phyloP scores from a whole-genome alignment of 2,797 vertebrate genomes.

The Falco berigora region DNA sequence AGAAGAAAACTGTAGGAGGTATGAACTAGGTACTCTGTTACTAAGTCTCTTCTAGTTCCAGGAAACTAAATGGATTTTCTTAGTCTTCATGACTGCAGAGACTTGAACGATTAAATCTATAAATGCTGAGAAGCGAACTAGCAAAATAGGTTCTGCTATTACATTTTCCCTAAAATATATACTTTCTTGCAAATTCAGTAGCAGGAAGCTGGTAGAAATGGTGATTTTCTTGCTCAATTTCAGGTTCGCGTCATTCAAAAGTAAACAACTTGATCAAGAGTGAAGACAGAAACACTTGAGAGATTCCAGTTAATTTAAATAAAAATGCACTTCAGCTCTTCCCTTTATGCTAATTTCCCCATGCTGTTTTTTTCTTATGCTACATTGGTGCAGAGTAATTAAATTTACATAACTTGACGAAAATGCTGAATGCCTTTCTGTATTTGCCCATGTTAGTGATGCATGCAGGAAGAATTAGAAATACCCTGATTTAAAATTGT shows the following conservation, averaged over 20 bases:
- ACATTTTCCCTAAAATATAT: not conserved
- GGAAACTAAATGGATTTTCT: not conserved
- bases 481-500: not conserved
- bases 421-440: not conserved
- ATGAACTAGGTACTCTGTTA: not conserved
- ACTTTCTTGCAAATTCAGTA: not conserved
- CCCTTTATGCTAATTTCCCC: slow-evolving; percentile 9
- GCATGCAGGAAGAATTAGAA: not conserved
- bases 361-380: not conserved
- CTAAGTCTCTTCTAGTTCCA: not conserved
- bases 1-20: slow-evolving; percentile 10
- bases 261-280: not conserved
- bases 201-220: not conserved
- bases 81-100: not conserved
- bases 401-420: slow-evolving; percentile 31
- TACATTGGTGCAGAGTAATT: slow-evolving; percentile 7
- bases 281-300: not conserved
- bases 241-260: not conserved
- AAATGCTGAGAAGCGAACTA: not conserved
- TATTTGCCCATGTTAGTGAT: not conserved
- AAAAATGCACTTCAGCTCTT: not conserved
- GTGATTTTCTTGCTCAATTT: not conserved
- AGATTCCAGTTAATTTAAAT: slow-evolving; percentile 23
- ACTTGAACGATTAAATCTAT: not conserved
- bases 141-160: not conserved